Percentiles rank a stretch among this genome's conserved stretches.
These are phyloP conservation scores for Triplophysa dalaica DNA, from an alignment of 2,113 vertebrate genomes.

Conservation along the genomic window DNA sequence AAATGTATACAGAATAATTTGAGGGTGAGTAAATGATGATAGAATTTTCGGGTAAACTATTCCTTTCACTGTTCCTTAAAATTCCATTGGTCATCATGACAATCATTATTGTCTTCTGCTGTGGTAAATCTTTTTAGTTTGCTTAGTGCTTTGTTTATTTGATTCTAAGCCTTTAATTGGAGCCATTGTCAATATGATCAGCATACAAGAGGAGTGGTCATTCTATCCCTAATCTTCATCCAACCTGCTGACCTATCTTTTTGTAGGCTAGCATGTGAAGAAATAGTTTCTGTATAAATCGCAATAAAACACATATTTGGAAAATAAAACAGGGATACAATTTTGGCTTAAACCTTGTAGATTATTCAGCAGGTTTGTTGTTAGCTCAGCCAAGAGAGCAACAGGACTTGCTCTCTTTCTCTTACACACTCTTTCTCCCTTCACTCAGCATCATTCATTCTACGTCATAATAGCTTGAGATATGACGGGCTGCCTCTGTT, in stretches of 20 bases:
- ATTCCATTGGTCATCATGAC: too few relatives aligned
- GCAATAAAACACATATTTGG: background rate
- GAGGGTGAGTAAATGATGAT: too few relatives aligned
- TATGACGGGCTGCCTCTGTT: conserved; percentile 47
- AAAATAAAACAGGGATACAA: background rate
- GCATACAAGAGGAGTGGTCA: background rate
- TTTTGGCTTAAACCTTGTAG: background rate
- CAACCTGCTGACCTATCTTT: background rate
- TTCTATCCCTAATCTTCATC: background rate
- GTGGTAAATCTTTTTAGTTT: background rate
- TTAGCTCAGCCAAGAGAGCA: background rate
- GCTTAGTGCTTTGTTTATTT: background rate
- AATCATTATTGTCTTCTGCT: background rate
- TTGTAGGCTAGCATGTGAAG: background rate
- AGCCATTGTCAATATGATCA: background rate
- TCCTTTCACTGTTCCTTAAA: too few relatives aligned
- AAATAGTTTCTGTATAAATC: too few relatives aligned
- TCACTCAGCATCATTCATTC: conserved; percentile 42
- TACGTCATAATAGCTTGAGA: conserved; percentile 48
- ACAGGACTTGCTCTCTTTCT: conserved; percentile 18
- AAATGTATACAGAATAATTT: too few relatives aligned
- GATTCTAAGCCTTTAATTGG: conserved; percentile 10
- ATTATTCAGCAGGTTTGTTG: background rate
- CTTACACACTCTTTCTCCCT: conserved; percentile 21
- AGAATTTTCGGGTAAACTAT: too few relatives aligned